Conservation (phyloP, 2,797 vertebrate genomes). For the Vespertilio murinus region DNA sequence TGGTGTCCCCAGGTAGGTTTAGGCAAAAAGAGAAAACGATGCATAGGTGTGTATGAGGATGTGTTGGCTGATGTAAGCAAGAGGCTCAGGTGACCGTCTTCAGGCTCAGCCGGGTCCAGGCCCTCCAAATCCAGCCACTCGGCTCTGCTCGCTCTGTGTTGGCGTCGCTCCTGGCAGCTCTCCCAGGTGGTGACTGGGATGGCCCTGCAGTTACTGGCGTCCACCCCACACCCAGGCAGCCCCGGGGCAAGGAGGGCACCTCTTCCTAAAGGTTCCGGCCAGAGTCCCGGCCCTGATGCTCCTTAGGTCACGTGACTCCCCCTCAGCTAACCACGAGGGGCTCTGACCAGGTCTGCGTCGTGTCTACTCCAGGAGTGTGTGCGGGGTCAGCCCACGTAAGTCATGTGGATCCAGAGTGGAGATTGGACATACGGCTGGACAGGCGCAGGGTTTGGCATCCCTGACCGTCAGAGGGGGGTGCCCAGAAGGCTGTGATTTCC, state of each 20-base stretch:
- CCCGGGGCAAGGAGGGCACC: background rate
- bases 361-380: background rate
- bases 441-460: background rate
- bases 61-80: background rate
- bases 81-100: background rate
- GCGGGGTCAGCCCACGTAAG: background rate
- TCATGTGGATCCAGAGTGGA: background rate
- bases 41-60: rapidly evolving
- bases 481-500: background rate
- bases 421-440: background rate
- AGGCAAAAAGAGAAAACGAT: background rate
- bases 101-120: slow-evolving; percentile 42
- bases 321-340: background rate
- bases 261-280: background rate
- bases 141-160: background rate
- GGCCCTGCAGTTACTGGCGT: background rate
- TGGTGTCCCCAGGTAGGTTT: background rate
- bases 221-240: background rate
- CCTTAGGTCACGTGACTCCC: background rate
- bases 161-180: background rate
- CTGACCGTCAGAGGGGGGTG: background rate
- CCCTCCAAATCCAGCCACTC: background rate
- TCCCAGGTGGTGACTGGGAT: background rate
- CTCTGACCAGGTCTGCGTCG: background rate
- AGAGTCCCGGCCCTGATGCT: background rate